Evolutionary conservation across 2,113 vertebrate genomes (phyloP).

Genomic region (Heloderma charlesbogerti): DNA sequence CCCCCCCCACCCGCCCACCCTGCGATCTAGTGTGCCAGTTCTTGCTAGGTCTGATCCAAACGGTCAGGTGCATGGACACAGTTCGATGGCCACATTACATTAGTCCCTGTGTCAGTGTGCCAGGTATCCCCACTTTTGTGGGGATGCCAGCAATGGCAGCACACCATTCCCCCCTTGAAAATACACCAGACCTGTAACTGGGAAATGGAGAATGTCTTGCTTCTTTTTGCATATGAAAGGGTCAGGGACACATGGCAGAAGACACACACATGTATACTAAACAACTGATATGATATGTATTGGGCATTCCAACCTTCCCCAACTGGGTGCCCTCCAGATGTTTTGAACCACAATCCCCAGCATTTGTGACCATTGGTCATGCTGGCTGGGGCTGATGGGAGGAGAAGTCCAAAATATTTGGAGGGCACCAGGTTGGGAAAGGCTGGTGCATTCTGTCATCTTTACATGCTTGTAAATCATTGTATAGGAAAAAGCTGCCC

Average conservation of each 20-base stretch:
- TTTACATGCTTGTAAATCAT: background rate
- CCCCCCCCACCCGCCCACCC: no score
- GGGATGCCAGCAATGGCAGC: background rate
- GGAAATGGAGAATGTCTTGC: background rate
- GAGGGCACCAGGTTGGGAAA: background rate
- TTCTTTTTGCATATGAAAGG: background rate
- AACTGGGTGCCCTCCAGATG: no score
- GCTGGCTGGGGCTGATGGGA: no score
- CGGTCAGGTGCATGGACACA: background rate
- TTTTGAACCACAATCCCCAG: no score
- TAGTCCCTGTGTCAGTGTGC: background rate
- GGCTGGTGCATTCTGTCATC: no score
- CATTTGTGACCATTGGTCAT: no score
- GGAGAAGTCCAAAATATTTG: no score
- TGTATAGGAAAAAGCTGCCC: no score
- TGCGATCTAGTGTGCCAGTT: no score
- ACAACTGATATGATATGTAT: background rate
- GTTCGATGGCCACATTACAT: background rate
- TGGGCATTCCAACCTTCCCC: no score
- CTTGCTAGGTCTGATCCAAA: background rate
- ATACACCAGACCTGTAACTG: background rate
- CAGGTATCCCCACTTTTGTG: background rate
- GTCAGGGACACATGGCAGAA: background rate
- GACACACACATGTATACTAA: no score
- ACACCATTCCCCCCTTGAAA: background rate